Conservation (phyloP, 2,797 vertebrate species). For the Falco naumanni region DNA sequence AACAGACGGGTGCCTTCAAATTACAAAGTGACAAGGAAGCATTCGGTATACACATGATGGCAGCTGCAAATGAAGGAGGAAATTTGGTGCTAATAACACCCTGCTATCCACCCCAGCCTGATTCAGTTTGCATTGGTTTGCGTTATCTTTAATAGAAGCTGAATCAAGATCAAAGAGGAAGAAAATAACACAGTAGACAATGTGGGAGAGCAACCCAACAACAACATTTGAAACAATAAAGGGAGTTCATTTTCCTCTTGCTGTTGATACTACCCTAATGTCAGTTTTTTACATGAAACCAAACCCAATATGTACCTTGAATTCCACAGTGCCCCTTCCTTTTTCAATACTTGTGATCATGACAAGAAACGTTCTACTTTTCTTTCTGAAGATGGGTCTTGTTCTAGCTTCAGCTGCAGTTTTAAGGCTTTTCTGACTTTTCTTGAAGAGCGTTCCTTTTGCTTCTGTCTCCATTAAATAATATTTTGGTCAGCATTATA, state of each 20-base stretch:
- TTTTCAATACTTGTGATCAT: neutral
- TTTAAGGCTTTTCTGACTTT: neutral
- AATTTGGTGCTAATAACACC: slow-evolving; percentile 26
- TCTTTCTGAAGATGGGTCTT: neutral
- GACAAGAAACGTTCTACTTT: neutral
- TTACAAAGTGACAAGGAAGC: neutral
- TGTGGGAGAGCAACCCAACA: neutral
- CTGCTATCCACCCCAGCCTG: neutral
- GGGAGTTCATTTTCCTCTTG: neutral
- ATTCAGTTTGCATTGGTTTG: neutral
- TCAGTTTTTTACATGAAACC: neutral
- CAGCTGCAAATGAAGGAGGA: neutral
- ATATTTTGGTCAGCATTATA: neutral
- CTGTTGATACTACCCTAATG: neutral
- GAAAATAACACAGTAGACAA: neutral
- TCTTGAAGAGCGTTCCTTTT: neutral
- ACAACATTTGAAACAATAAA: neutral
- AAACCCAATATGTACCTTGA: neutral
- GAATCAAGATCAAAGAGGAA: slow-evolving; percentile 11
- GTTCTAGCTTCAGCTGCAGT: neutral
- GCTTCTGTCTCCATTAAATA: neutral
- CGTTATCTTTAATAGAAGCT: neutral
- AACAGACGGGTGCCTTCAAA: neutral
- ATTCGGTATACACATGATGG: neutral
- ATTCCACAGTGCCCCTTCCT: neutral